These are phyloP conservation scores for Apteryx mantelli DNA, from an alignment of 2,113 vertebrate genomes.

Conservation along the genomic window DNA sequence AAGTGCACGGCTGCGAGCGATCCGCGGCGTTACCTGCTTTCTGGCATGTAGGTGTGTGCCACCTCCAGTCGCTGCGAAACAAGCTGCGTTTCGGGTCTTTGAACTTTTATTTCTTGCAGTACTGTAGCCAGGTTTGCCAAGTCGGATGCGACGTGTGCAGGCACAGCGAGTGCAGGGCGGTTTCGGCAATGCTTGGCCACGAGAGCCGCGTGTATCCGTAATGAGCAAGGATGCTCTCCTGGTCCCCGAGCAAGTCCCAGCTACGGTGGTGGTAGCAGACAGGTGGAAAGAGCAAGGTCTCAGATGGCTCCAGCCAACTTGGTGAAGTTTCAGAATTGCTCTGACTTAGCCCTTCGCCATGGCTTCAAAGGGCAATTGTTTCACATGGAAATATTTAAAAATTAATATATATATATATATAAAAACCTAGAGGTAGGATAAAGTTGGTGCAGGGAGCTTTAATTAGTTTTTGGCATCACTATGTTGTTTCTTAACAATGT, in stretches of 20 bases:
- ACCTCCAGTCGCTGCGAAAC: no score
- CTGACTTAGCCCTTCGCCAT: neutral
- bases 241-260: no score
- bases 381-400: neutral
- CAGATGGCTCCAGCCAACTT: fast-evolving
- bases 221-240: no score
- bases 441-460: neutral
- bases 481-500: neutral
- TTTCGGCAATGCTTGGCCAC: no score
- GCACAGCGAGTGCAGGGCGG: no score
- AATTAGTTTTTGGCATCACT: neutral
- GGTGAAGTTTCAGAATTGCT: neutral
- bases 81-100: no score
- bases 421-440: neutral
- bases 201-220: no score
- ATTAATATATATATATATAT: no score
- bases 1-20: neutral
- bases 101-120: no score
- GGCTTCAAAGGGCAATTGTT: neutral
- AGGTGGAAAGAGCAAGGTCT: neutral
- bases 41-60: neutral
- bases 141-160: no score
- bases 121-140: no score
- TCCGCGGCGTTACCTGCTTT: neutral
- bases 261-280: no score